Percentiles rank a stretch among this genome's conserved stretches.
Conservation (phyloP, 2,113 vertebrate genomes). For the Anolis carolinensis region DNA sequence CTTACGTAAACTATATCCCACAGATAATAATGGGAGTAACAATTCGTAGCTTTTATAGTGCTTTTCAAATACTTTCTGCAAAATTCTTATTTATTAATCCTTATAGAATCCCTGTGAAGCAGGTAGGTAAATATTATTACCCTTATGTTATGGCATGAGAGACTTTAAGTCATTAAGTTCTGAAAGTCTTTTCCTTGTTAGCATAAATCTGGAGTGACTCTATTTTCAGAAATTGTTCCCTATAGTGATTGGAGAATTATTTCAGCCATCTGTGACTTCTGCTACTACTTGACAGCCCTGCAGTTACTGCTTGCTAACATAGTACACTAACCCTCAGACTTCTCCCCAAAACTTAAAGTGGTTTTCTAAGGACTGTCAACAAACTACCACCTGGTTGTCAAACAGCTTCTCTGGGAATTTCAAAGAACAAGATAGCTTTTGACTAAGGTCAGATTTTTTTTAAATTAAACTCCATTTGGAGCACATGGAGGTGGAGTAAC, state of each 20-base stretch:
- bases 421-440: no score
- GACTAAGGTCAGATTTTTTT: no score
- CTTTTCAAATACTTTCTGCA: constrained; percentile 43
- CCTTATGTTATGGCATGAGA: constrained; percentile 45
- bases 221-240: constrained; percentile 1
- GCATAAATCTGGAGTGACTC: constrained; percentile 50
- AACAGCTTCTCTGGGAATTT: neutral
- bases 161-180: constrained; percentile 49
- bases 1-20: constrained; percentile 46
- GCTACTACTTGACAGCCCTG: neutral
- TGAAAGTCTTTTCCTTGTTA: constrained; percentile 59
- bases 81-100: constrained; percentile 61
- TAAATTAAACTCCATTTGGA: neutral
- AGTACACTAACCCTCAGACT: neutral
- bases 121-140: constrained; percentile 55
- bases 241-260: neutral
- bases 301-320: neutral
- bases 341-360: neutral
- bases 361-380: neutral
- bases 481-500: no score
- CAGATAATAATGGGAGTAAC: constrained; percentile 41
- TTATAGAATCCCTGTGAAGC: constrained; percentile 50
- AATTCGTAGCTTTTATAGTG: constrained; percentile 34
- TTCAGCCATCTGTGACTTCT: constrained; percentile 7
- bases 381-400: neutral